Conservation (phyloP, 2,797 vertebrate species). For the Poecilia velifera region DNA sequence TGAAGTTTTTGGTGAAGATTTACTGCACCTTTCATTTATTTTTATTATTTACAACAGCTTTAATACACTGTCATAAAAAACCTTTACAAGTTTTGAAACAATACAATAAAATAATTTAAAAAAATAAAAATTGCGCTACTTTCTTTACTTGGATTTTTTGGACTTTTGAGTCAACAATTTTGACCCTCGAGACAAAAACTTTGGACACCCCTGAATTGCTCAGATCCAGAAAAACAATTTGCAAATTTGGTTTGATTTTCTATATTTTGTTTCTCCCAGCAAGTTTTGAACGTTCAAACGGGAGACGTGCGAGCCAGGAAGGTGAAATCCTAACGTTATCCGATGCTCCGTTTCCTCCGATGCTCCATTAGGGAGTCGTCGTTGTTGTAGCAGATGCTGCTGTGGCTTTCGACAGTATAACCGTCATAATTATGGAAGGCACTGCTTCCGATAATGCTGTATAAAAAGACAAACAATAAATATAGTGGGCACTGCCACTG, state of each 20-base stretch:
- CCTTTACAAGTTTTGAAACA: too few species aligned
- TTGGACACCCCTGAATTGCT: not conserved
- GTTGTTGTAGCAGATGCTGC: slow-evolving; percentile 98
- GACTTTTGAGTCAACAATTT: too few species aligned
- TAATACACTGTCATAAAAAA: too few species aligned
- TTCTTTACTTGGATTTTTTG: too few species aligned
- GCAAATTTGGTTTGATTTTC: not conserved
- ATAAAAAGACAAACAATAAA: slow-evolving; percentile 80
- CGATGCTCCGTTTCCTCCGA: slow-evolving; percentile 43
- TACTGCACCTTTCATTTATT: too few species aligned
- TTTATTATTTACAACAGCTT: too few species aligned
- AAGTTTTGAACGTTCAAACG: not conserved
- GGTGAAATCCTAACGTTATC: not conserved
- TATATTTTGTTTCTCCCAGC: slow-evolving; percentile 14
- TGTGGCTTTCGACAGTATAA: slow-evolving; percentile 97
- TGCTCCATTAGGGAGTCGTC: slow-evolving; percentile 62
- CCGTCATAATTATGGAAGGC: slow-evolving; percentile 99
- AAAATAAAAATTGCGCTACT: too few species aligned
- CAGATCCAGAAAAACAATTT: slow-evolving; percentile 3
- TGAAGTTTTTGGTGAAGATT: too few species aligned
- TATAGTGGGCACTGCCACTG: slow-evolving; percentile 99
- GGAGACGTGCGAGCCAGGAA: slow-evolving; percentile 1
- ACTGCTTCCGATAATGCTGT: slow-evolving; percentile 99
- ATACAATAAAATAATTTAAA: too few species aligned
- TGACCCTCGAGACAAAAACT: too few species aligned